phyloP scores from a whole-genome alignment of 1,140 invertebrate genomes.

The Archegozetes longisetosus region DNA sequence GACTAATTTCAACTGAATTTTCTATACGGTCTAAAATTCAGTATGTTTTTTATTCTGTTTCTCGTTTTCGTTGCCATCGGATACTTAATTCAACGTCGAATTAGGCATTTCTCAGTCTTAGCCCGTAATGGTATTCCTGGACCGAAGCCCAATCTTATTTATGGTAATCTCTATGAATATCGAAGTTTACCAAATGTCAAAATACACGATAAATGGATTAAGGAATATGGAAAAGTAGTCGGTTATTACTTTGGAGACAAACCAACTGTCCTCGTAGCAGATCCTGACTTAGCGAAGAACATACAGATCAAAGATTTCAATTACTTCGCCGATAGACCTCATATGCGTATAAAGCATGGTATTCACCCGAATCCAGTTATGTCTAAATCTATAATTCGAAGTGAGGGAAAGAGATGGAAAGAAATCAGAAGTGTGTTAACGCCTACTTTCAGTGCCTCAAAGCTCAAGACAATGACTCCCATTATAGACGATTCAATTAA shows the following conservation, averaged over 20 bases:
- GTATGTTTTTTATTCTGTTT: too few species aligned
- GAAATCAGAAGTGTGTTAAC: conserved; percentile 33
- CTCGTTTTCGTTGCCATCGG: too few species aligned
- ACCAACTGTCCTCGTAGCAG: conserved; percentile 26
- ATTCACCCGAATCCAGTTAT: conserved; percentile 8
- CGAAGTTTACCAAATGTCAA: conserved; percentile 14
- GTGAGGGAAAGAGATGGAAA: conserved; percentile 31
- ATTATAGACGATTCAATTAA: conserved; percentile 27
- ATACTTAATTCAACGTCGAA: too few species aligned
- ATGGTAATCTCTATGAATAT: conserved; percentile 23
- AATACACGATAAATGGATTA: conserved; percentile 25
- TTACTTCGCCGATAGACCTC: conserved; percentile 25
- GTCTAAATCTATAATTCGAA: conserved; percentile 19
- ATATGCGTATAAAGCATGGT: conserved; percentile 4
- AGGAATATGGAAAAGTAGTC: conserved; percentile 26
- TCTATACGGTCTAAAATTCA: too few species aligned
- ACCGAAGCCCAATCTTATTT: conserved; percentile 25
- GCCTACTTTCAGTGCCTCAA: conserved; percentile 36
- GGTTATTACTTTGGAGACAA: conserved; percentile 28
- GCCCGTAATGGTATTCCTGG: conserved; percentile 25
- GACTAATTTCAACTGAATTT: too few species aligned
- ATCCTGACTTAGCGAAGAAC: conserved; percentile 28
- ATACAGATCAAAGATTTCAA: conserved; percentile 29
- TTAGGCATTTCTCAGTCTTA: neutral
- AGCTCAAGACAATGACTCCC: conserved; percentile 32